Conservation (phyloP, 2,888 invertebrate genomes). For the Philhelius pedissequus region DNA sequence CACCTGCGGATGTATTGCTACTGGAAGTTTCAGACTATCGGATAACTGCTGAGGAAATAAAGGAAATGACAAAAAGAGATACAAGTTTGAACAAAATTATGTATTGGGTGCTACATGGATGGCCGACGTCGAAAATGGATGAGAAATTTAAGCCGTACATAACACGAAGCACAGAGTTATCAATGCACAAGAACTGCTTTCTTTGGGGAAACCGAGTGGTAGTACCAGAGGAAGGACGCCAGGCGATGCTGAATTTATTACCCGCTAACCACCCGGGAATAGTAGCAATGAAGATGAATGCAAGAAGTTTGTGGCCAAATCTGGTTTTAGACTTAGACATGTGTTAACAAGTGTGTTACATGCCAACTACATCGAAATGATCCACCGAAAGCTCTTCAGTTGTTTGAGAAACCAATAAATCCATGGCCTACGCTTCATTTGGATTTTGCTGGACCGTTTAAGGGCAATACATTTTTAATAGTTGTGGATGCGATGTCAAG, state of each 20-base stretch:
- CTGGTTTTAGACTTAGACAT: background rate
- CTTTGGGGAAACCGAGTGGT: background rate
- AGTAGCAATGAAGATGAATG: background rate
- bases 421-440: background rate
- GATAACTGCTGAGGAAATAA: background rate
- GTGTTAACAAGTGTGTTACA: background rate
- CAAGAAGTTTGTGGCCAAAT: conserved; percentile 3
- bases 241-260: background rate
- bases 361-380: background rate
- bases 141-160: background rate
- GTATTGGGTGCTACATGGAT: background rate
- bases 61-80: background rate
- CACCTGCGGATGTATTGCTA: too few species aligned
- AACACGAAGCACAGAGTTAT: background rate
- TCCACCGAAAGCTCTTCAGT: too few species aligned
- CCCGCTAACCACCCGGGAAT: background rate
- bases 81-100: background rate
- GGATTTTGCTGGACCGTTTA: background rate
- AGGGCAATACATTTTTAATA: background rate
- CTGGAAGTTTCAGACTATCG: too few species aligned
- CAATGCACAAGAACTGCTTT: background rate
- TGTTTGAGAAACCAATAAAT: too few species aligned
- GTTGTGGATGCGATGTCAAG: background rate
- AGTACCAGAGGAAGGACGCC: background rate
- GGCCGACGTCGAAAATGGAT: background rate